Percentiles rank a stretch among this genome's conserved stretches.
Evolutionary conservation across 2,888 invertebrate species (phyloP).

Genomic region (Drosophila austrosaltans): DNA sequence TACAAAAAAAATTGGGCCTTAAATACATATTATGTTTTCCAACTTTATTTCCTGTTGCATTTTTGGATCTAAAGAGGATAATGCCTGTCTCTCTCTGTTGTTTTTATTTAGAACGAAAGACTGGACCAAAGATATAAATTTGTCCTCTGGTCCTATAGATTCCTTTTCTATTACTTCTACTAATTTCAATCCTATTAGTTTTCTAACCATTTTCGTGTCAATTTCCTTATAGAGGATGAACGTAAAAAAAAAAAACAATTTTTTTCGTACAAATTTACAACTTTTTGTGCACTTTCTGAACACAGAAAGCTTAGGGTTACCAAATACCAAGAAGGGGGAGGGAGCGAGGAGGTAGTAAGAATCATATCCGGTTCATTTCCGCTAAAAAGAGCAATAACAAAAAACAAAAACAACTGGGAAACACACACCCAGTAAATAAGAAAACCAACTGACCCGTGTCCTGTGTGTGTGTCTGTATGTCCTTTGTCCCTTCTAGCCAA

Average conservation of each 20-base stretch:
- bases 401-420: conserved; percentile 27
- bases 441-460: conserved; percentile 60
- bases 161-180: neutral
- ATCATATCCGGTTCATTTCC: conserved; percentile 73
- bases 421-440: conserved; percentile 35
- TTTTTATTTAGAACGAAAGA: no score
- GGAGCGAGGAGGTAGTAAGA: conserved; percentile 21
- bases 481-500: conserved; percentile 18
- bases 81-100: no score
- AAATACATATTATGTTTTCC: no score
- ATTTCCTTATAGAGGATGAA: conserved; percentile 3
- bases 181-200: conserved; percentile 1
- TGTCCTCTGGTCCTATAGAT: neutral
- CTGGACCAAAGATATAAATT: no score
- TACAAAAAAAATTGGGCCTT: no score
- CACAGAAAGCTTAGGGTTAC: conserved; percentile 17
- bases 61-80: no score
- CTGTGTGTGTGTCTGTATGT: conserved; percentile 30
- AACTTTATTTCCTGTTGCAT: no score
- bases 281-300: conserved; percentile 7
- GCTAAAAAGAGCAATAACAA: conserved; percentile 35
- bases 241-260: neutral
- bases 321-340: conserved; percentile 48
- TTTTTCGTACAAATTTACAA: conserved; percentile 32
- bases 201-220: neutral